phyloP scores from a whole-genome alignment of 2,113 vertebrate species.

The Chaetura pelagica region DNA sequence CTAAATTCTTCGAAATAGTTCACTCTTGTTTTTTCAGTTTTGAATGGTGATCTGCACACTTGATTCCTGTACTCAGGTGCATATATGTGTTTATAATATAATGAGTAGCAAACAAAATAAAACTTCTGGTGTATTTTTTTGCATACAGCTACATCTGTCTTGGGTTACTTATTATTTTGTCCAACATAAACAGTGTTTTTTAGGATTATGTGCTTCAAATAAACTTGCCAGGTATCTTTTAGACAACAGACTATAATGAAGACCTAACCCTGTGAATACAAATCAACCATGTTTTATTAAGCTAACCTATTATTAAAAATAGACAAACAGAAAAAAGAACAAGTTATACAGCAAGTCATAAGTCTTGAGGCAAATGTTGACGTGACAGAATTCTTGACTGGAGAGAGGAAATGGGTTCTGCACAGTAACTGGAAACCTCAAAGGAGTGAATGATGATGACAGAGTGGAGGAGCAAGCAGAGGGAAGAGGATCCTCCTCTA shows the following conservation, averaged over 20 bases:
- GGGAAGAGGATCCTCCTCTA: not conserved
- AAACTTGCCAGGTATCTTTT: not conserved
- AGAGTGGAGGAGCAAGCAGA: not conserved
- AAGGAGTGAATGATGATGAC: not conserved
- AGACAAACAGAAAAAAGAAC: not conserved
- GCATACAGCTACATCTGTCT: not conserved
- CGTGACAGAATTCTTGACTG: not conserved
- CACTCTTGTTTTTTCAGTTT: not conserved
- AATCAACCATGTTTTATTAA: not conserved
- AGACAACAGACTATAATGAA: not conserved
- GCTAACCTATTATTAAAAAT: not conserved
- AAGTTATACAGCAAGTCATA: not conserved
- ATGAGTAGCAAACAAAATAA: not conserved
- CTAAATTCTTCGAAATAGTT: not conserved
- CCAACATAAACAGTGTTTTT: not conserved
- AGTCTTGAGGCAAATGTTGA: not conserved
- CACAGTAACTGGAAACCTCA: not conserved
- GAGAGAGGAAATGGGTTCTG: not conserved
- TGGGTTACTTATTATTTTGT: not conserved
- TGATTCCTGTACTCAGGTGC: not conserved
- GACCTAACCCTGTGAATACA: not conserved
- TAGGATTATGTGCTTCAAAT: not conserved
- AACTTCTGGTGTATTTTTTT: not conserved
- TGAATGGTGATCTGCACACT: not conserved
- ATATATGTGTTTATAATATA: not conserved